These are phyloP conservation scores for Tricholauxania praeusta DNA, from an alignment of 2,888 invertebrate species.

Conservation along the genomic window DNA sequence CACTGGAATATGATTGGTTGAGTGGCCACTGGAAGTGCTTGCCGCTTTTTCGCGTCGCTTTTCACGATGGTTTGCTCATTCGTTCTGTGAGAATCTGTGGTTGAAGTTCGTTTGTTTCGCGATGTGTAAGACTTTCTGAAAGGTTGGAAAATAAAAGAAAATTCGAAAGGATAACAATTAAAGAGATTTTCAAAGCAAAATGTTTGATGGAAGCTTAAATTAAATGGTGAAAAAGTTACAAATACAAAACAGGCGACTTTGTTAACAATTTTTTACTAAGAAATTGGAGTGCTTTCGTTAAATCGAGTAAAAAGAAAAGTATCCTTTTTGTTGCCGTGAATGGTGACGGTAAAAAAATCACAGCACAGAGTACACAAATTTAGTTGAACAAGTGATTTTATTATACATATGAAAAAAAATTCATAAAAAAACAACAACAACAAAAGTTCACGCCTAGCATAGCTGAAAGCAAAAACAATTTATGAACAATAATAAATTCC, in stretches of 20 bases:
- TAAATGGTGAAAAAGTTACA: neutral
- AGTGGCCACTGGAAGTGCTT: constrained; percentile 22
- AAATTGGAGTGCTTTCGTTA: no score
- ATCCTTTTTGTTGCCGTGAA: no score
- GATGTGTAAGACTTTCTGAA: neutral
- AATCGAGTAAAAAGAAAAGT: no score
- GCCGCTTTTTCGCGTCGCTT: constrained; percentile 16
- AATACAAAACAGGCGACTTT: neutral
- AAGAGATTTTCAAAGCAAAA: neutral
- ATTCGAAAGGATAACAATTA: neutral
- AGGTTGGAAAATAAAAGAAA: neutral
- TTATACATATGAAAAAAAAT: no score
- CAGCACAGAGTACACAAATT: no score
- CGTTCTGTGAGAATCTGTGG: constrained; percentile 17
- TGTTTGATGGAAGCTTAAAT: neutral
- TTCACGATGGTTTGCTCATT: constrained; percentile 15
- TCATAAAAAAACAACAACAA: no score
- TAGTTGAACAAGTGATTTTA: no score
- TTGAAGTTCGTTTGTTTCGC: neutral
- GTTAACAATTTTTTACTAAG: no score
- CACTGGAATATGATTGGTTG: neutral
- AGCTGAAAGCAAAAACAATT: no score
- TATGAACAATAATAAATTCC: no score
- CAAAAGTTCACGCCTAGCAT: no score
- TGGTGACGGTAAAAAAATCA: no score